phyloP scores from a whole-genome alignment of 2,113 vertebrate genomes.

The Carettochelys insculpta region DNA sequence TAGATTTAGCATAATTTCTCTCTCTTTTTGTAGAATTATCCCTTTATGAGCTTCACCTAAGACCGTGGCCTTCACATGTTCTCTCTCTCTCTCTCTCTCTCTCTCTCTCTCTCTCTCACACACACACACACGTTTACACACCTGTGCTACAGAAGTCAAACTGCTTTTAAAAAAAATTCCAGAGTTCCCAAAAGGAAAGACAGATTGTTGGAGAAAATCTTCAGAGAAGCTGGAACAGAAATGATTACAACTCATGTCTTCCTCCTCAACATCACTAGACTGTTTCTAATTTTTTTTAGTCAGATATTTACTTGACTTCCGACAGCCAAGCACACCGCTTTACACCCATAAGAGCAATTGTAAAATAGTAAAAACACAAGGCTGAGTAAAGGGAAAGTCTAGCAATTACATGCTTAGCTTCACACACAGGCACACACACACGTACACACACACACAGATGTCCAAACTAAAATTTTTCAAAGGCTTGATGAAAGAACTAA shows the following conservation, averaged over 20 bases:
- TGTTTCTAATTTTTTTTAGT: background rate
- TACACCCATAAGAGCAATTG: background rate
- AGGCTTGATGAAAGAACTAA: background rate
- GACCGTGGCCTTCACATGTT: background rate
- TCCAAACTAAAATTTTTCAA: background rate
- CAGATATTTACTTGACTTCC: background rate
- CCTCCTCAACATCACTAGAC: background rate
- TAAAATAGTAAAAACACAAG: background rate
- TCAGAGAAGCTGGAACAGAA: background rate
- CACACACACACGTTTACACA: fast-evolving
- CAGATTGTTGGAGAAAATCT: background rate
- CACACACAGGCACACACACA: too few relatives aligned
- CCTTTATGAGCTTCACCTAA: slow-evolving; percentile 1
- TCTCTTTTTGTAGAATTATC: background rate
- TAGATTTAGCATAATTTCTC: slow-evolving; percentile 28
- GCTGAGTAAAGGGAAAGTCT: background rate
- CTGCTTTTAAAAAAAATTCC: background rate
- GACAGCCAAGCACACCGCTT: background rate
- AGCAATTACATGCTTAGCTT: background rate
- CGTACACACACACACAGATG: background rate
- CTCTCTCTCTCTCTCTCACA: too few relatives aligned
- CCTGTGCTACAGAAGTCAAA: background rate
- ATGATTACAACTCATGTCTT: background rate
- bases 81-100: too few relatives aligned
- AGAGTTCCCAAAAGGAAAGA: background rate